These are phyloP conservation scores for Dallia pectoralis DNA, from an alignment of 2,797 vertebrate genomes.

Conservation along the genomic window DNA sequence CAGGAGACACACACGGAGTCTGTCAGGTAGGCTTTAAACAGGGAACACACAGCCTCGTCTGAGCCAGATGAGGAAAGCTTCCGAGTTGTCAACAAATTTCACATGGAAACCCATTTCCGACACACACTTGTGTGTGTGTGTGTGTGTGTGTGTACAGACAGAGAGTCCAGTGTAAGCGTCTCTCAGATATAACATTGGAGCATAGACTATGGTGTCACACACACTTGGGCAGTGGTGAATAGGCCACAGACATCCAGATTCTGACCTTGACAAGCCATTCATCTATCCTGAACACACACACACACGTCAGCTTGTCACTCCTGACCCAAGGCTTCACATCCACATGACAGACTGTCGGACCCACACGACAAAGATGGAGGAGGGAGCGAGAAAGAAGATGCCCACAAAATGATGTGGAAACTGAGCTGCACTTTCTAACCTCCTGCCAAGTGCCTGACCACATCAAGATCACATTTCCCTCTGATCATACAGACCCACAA, in stretches of 20 bases:
- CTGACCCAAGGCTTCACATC: conserved; percentile 58
- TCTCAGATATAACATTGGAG: conserved; percentile 58
- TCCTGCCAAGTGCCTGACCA: too few relatives aligned
- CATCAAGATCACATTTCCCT: too few relatives aligned
- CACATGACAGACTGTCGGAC: conserved; percentile 67
- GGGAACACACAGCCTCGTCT: too few relatives aligned
- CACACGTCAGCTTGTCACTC: conserved; percentile 54
- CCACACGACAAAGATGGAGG: conserved; percentile 12
- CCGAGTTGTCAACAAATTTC: background rate
- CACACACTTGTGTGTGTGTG: background rate
- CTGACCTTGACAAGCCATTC: conserved; percentile 27
- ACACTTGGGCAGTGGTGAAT: background rate
- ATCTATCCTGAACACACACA: conserved; percentile 30
- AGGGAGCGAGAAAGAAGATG: background rate
- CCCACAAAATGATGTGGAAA: too few relatives aligned
- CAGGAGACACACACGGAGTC: too few relatives aligned
- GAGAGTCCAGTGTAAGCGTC: background rate
- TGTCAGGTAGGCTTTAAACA: too few relatives aligned
- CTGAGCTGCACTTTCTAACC: too few relatives aligned
- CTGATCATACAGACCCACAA: too few relatives aligned
- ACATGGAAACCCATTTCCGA: background rate
- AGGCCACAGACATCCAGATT: background rate
- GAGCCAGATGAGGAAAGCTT: too few relatives aligned
- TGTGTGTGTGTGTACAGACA: background rate
- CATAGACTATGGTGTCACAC: conserved; percentile 1